A percentile compares a stretch with the other conserved stretches of the same genome.
phyloP scores from a whole-genome alignment of 2,888 invertebrate genomes.

The Drosophila meridiana region DNA sequence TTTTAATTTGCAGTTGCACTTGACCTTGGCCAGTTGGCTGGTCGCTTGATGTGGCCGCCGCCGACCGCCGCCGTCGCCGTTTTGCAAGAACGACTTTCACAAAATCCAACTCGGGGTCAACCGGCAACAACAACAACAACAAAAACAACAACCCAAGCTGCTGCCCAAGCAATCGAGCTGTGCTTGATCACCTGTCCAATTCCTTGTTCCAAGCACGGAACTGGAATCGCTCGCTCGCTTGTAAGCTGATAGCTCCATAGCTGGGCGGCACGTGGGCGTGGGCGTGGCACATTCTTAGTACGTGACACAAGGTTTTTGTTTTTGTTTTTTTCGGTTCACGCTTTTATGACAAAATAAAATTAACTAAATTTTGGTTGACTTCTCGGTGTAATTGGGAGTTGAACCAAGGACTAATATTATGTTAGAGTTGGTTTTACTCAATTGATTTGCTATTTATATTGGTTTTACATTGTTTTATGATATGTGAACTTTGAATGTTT shows the following conservation, averaged over 20 bases:
- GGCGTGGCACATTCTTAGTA: slow-evolving; percentile 62
- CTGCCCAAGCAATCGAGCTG: slow-evolving; percentile 14
- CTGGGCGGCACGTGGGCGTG: slow-evolving; percentile 8
- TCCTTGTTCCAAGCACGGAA: slow-evolving; percentile 56
- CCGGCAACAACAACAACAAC: slow-evolving; percentile 27
- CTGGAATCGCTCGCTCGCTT: slow-evolving; percentile 32
- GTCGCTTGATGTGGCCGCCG: slow-evolving; percentile 46
- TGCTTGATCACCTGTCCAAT: slow-evolving; percentile 44
- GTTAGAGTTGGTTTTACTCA: background rate
- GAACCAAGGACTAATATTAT: slow-evolving; percentile 2
- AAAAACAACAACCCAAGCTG: background rate
- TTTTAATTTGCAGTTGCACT: slow-evolving; percentile 79
- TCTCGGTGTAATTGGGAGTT: background rate
- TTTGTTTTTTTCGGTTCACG: slow-evolving; percentile 50
- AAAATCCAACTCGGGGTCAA: slow-evolving; percentile 65
- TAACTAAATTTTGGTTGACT: background rate
- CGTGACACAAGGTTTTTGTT: slow-evolving; percentile 58
- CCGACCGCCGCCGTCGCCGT: slow-evolving; percentile 58
- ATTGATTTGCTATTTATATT: background rate
- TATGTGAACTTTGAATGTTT: background rate
- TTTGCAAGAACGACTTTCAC: slow-evolving; percentile 81
- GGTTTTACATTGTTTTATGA: too few relatives aligned
- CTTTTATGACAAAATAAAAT: slow-evolving; percentile 7
- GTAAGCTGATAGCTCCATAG: slow-evolving; percentile 18
- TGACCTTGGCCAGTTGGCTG: slow-evolving; percentile 68